A percentile compares a stretch with the other conserved stretches of the same genome.
These are phyloP conservation scores for Scrobipalpa costella DNA, from an alignment of 2,888 invertebrate genomes.

Conservation along the genomic window DNA sequence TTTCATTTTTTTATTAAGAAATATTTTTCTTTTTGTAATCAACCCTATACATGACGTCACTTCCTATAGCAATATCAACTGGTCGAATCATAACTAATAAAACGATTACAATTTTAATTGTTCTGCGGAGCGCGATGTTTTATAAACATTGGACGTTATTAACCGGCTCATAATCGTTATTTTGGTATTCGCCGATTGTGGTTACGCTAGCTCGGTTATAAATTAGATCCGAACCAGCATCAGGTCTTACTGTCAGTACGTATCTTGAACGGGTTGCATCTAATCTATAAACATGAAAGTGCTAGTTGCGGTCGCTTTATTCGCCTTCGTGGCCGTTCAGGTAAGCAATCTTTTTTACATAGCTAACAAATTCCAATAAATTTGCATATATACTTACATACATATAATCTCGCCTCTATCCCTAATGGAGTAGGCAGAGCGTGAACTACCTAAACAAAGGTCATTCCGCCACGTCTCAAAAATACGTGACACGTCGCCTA, in stretches of 20 bases:
- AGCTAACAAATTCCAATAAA: no score
- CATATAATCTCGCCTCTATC: no score
- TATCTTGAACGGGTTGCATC: slow-evolving; percentile 29
- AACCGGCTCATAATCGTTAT: slow-evolving; percentile 49
- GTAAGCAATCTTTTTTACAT: slow-evolving; percentile 39
- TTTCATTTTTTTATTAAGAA: no score
- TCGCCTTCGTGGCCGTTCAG: slow-evolving; percentile 67
- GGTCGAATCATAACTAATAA: slow-evolving; percentile 28
- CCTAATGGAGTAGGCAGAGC: no score
- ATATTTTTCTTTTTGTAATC: neutral
- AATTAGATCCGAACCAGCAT: slow-evolving; percentile 42
- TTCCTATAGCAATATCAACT: slow-evolving; percentile 22
- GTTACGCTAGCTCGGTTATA: slow-evolving; percentile 53
- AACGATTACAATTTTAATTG: slow-evolving; percentile 32
- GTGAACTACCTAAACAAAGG: no score
- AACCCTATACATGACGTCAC: slow-evolving; percentile 17
- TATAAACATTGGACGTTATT: slow-evolving; percentile 59
- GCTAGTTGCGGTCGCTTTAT: slow-evolving; percentile 52
- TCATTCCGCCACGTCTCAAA: no score
- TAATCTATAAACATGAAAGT: slow-evolving; percentile 56
- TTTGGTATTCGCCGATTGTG: slow-evolving; percentile 45
- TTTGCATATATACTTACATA: no score
- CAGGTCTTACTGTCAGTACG: slow-evolving; percentile 44
- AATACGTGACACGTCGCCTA: no score
- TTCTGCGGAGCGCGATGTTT: slow-evolving; percentile 47